Evolutionary conservation across 1,140 invertebrate genomes (phyloP).

Genomic region (Saccostrea cuccullata): DNA sequence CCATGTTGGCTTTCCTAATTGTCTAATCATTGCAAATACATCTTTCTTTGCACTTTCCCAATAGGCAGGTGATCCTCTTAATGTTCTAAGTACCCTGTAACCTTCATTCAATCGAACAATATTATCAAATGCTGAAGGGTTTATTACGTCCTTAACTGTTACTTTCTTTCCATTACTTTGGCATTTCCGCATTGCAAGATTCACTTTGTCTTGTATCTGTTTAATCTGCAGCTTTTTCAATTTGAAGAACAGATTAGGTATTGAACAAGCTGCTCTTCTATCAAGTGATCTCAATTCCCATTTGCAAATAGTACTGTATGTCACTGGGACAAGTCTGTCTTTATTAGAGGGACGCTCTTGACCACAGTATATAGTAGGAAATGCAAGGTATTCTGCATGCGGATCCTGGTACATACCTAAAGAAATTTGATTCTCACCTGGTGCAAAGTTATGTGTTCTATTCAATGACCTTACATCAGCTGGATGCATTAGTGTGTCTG

Average conservation of each 20-base stretch:
- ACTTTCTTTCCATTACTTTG: conserved; percentile 45
- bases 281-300: conserved; percentile 45
- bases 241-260: conserved; percentile 52
- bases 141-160: conserved; percentile 35
- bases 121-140: conserved; percentile 34
- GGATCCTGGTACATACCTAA: conserved; percentile 47
- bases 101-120: conserved; percentile 59
- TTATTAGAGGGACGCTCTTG: conserved; percentile 43
- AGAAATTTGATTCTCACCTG: conserved; percentile 43
- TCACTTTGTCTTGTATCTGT: conserved; percentile 43
- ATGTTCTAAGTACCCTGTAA: conserved; percentile 51
- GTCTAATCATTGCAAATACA: conserved; percentile 62
- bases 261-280: conserved; percentile 45
- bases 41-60: conserved; percentile 56
- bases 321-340: conserved; percentile 25
- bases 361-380: conserved; percentile 62
- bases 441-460: conserved; percentile 45
- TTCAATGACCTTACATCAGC: background rate
- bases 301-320: conserved; percentile 48
- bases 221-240: conserved; percentile 50
- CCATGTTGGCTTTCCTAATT: conserved; percentile 56
- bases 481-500: conserved; percentile 44
- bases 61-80: conserved; percentile 56
- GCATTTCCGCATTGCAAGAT: conserved; percentile 39
- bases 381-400: conserved; percentile 52